Base-by-base conservation (phyloP, 1,140 invertebrate species). In the Drosophila subpulchrella region DNA sequence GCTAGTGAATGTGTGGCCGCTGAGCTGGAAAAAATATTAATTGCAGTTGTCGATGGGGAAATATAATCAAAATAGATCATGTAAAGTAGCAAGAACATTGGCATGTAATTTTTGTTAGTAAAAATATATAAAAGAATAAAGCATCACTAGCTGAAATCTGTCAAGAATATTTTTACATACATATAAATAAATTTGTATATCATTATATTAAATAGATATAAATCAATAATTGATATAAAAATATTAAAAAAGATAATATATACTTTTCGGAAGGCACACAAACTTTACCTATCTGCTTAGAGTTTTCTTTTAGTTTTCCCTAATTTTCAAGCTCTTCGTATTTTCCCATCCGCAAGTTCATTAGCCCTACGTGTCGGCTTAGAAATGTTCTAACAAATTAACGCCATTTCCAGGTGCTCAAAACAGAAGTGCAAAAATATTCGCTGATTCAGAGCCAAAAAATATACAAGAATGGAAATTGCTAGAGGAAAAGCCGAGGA, bases 391-490 rank as follows among this genome's bases (percentile, higher is more conserved):
- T 27, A 42, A 6, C 20, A 36, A 56, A 30, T 44, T 67, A 48
- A 61, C 15, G 34, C 42, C 34, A 50, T 32, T 57, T 32, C 20
- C 42, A 27, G 57, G 61, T 17, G n/a, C n/a, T 47, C 34, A 15
- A n/a, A 32, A n/a, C 0, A 11, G 12, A 27, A 13, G 54, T 1
- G 46, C 8, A 47, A 41, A 63, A 12, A 30, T 41, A 32, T 4
- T 46, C 10, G 41, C 47, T 39, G 50, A 70, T 39, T 70, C 66
- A 70, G 12, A 34, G 13, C 32, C 20, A 47, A 63, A 65, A 57
- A 66, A 34, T 30, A 11, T 30, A 27, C 11, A 24, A 42, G 17
- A 20, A 47, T 47, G 7, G 17, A 63, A 24, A 53, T 32, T 63
- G 50, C 41, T 36, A 59, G 38, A 5, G 38, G 17, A 15, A 46